Evolutionary conservation across 2,797 vertebrate genomes (phyloP), one percentile per base, ranked within the genome.

Genomic region (Lophotriccus pileatus): DNA sequence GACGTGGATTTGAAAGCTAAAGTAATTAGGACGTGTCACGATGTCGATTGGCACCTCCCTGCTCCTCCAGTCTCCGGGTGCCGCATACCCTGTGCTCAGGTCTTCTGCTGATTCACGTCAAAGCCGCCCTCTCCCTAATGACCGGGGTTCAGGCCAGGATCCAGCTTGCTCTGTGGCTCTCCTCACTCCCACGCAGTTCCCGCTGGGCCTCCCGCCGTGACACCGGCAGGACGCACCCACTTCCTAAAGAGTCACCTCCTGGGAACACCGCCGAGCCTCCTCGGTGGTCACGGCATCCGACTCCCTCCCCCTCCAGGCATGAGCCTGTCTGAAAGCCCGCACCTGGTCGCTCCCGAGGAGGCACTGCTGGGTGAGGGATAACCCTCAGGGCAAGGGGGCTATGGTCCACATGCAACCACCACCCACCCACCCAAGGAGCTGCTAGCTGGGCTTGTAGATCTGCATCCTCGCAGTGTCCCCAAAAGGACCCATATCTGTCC

Each of bases 221-320:
- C 91, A 89, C 68, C 3, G 12, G 49, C 17, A 3, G 80, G 94
- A 84, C 78, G 49, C 95, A 94, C 93, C 90, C 95, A 93, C 90
- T 97, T 97, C 95, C 95, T 96, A 95, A 94, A 95, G 90, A 95
- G 93, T 90, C 94, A 93, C 82, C 87, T 87, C 92, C 84, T 79
- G 83, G 91, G 91, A 93, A 90, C 90, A 92, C 67, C 1, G 56
- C 87, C 43, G 36, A 94, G 72, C 63, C 27, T 79, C 46, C 2
- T 3, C 3, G 1, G 27, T 6, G 3, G 86, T 63, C 74, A 52
- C 21, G 14, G 93, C 87, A 93, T 79, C 67, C 4, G 5, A 74
- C 43, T 78, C 52, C 80, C 10, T 53, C 64, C 32, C 62, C 46
- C 53, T 27, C 30, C 1, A 3, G 92, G 89, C 78, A 37, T 82